Percentiles rank a stretch among this genome's conserved stretches.
Conservation (phyloP, 2,888 invertebrate genomes). For the Himalopsyche anomala region DNA sequence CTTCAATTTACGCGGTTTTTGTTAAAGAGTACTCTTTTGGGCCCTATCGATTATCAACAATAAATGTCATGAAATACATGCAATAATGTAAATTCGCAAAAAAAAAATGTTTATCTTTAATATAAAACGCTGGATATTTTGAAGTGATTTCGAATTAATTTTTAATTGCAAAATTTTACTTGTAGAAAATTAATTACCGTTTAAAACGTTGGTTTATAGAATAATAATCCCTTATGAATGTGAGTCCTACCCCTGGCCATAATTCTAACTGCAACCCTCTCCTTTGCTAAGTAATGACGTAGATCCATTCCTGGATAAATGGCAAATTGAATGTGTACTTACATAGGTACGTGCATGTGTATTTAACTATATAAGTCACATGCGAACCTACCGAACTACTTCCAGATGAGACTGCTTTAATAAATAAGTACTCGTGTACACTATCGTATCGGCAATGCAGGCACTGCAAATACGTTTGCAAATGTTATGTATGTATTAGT, state of each 20-base stretch:
- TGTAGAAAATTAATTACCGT: no score
- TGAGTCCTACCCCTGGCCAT: constrained; percentile 4
- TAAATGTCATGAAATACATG: no score
- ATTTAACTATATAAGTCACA: constrained; percentile 54
- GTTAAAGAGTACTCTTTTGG: no score
- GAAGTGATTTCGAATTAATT: no score
- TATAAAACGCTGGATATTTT: no score
- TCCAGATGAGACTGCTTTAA: constrained; percentile 55
- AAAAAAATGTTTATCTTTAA: no score
- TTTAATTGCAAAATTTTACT: no score
- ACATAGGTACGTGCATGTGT: constrained; percentile 51
- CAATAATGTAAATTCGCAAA: no score
- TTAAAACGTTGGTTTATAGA: no score
- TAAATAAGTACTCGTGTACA: constrained; percentile 51
- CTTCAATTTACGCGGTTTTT: no score
- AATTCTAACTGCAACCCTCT: constrained; percentile 66
- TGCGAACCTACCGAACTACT: constrained; percentile 39
- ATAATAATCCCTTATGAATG: constrained; percentile 71
- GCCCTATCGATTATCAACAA: no score
- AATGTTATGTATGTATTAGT: constrained; percentile 25
- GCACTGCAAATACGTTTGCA: constrained; percentile 42
- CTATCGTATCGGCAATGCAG: constrained; percentile 25
- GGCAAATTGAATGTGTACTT: constrained; percentile 75
- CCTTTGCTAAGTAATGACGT: constrained; percentile 76
- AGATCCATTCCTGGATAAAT: constrained; percentile 77